These are phyloP conservation scores for Leptogaster cylindrica DNA, from an alignment of 2,888 invertebrate species.

Conservation along the genomic window DNA sequence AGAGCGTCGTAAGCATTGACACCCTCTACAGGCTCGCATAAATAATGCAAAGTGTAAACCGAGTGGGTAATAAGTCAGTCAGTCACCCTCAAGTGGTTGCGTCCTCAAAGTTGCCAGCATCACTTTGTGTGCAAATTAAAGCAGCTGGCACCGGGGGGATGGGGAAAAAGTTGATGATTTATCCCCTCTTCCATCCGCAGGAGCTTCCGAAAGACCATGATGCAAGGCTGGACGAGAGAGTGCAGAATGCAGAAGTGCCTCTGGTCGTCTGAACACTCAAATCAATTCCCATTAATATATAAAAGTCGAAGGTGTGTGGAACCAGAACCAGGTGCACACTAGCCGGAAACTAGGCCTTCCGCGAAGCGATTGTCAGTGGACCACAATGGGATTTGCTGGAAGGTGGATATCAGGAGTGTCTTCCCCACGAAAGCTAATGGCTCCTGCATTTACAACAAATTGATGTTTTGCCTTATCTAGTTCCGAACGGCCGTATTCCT, in stretches of 20 bases:
- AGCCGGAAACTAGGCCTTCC: too few species aligned
- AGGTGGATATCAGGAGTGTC: too few species aligned
- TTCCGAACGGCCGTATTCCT: not conserved
- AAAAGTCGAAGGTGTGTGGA: too few species aligned
- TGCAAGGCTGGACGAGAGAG: not conserved
- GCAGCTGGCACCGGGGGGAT: slow-evolving; percentile 17
- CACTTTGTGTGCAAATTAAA: slow-evolving; percentile 31
- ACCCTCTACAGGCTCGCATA: slow-evolving; percentile 45
- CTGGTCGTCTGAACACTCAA: too few species aligned
- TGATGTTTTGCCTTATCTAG: slow-evolving; percentile 25
- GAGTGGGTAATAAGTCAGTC: slow-evolving; percentile 51
- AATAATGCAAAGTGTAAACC: slow-evolving; percentile 50
- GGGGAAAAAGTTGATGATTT: slow-evolving; percentile 12
- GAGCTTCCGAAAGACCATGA: not conserved
- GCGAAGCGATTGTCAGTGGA: too few species aligned
- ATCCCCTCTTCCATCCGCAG: slow-evolving; percentile 13
- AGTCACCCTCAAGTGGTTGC: slow-evolving; percentile 50
- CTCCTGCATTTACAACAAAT: slow-evolving; percentile 22
- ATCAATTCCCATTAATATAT: slow-evolving; percentile 8
- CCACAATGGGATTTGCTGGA: too few species aligned
- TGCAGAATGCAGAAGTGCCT: too few species aligned
- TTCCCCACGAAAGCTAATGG: not conserved
- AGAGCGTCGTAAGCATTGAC: slow-evolving; percentile 40
- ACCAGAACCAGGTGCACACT: too few species aligned
- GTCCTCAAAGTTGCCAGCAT: slow-evolving; percentile 38